Base-by-base conservation (phyloP, 2,113 vertebrate genomes). In the Illadopsis cleaveri region DNA sequence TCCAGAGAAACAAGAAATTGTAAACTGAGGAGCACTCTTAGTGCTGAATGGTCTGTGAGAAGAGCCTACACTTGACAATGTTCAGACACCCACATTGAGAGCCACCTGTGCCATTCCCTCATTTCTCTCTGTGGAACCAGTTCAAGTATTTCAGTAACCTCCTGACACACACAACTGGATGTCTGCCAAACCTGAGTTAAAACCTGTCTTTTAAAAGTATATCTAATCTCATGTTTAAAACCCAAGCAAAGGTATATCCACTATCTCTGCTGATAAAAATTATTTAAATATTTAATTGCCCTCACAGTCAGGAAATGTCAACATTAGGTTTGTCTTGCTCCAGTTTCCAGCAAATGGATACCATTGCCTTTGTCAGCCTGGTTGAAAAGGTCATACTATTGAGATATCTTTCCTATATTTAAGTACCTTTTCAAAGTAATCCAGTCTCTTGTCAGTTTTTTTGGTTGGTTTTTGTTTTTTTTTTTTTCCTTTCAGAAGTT, bases 241-340 rank as follows among this genome's bases (percentile, higher is more conserved):
- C 25, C 12, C 78, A 82, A 80, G 35, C 56, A 81, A 82, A 83
- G 60, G 30, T 61, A 22, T 33, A 73, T 30, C 42, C 7, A 3
- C 38, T 89, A 35, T 71, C 68, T 95, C 50, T 86, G 68, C 64
- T 81, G 71, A 66, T 77, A 84, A 16, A 89, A 79, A 56, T n/a
- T 75, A 47, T 85, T 86, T 79, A 84, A 95, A 93, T 93, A 87
- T 70, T 92, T 86, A 80, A 65, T 93, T 90, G 64, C 58, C 45
- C 54, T 90, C 45, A 40, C 24, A 42, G 66, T 82, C 45, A 57
- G 66, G 53, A 87, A 94, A 89, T 81, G 71, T 89, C 76, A 89
- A 73, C 62, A 77, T 66, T 73, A 83, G 13, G 30, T 83, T 95
- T 93, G 56, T 81, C 56, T 66, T 68, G 33, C 64, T 92, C 35